Percentiles rank a stretch among this genome's conserved stretches.
These are phyloP conservation scores for Columba janthina DNA, from an alignment of 2,113 vertebrate genomes.

Conservation along the genomic window DNA sequence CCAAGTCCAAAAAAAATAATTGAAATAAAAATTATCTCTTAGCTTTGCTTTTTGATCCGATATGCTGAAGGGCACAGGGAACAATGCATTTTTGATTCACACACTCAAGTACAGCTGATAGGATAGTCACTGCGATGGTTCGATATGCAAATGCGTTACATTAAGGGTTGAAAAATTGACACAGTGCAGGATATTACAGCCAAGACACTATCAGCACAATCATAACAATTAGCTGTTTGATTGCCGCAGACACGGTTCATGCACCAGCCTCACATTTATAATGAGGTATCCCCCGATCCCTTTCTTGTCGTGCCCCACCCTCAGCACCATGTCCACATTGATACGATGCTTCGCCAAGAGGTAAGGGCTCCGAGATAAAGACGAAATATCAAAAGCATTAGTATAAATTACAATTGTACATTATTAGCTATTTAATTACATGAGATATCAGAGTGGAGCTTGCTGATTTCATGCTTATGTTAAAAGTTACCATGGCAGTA, in stretches of 20 bases:
- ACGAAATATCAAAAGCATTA: conserved; percentile 56
- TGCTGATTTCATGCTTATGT: conserved; percentile 49
- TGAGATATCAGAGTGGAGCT: conserved; percentile 34
- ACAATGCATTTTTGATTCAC: conserved; percentile 79
- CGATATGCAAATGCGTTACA: conserved; percentile 82
- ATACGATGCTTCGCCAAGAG: conserved; percentile 42
- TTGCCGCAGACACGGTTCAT: conserved; percentile 63
- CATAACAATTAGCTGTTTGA: conserved; percentile 74
- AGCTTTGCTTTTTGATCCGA: conserved; percentile 43
- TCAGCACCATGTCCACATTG: conserved; percentile 45
- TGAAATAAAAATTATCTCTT: conserved; percentile 33
- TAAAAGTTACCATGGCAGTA: conserved; percentile 52
- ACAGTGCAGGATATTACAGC: conserved; percentile 74
- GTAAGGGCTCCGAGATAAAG: conserved; percentile 58
- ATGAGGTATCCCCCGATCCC: conserved; percentile 27
- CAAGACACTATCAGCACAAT: conserved; percentile 63
- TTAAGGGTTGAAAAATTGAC: conserved; percentile 78
- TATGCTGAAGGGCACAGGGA: conserved; percentile 62
- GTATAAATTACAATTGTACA: conserved; percentile 62
- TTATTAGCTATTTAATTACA: conserved; percentile 67
- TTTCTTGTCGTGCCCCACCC: conserved; percentile 56
- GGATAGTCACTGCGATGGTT: conserved; percentile 76
- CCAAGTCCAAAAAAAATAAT: conserved; percentile 6
- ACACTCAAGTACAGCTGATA: conserved; percentile 77
- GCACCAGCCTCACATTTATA: conserved; percentile 68